A percentile compares a stretch with the other conserved stretches of the same genome.
phyloP scores from a whole-genome alignment of 2,888 invertebrate genomes.

The Zaprionus lineosus region DNA sequence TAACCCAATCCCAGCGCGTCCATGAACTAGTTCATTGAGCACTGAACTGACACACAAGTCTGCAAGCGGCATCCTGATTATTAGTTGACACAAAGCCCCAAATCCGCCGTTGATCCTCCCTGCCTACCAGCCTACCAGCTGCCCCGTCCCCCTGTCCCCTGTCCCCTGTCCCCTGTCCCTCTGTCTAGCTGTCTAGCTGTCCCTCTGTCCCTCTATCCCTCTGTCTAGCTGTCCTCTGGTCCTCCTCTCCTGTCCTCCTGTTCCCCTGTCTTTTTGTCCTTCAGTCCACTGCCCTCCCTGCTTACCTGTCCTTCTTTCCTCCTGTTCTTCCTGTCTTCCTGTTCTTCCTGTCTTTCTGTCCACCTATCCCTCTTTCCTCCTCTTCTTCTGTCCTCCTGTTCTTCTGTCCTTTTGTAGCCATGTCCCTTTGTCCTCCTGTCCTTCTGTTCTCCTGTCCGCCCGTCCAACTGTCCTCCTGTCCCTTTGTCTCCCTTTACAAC shows the following conservation, averaged over 20 bases:
- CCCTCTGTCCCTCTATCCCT: background rate
- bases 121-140: background rate
- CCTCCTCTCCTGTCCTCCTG: no score
- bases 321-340: no score
- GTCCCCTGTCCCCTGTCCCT: no score
- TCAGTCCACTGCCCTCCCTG: no score
- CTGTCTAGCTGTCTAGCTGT: background rate
- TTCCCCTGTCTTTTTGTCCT: no score
- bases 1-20: slow-evolving; percentile 14
- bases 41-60: slow-evolving; percentile 15
- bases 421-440: background rate
- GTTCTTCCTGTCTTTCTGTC: background rate
- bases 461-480: no score
- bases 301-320: no score
- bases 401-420: background rate
- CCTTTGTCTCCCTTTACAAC: no score
- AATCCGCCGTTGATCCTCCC: slow-evolving; percentile 17
- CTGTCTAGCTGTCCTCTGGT: background rate
- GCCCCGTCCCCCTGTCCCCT: background rate
- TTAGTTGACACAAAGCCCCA: slow-evolving; percentile 36
- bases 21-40: slow-evolving; percentile 41
- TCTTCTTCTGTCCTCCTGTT: background rate
- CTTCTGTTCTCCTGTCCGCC: no score
- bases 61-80: slow-evolving; percentile 34
- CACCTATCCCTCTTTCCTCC: background rate